These are phyloP conservation scores for Diarsia rubi DNA, from an alignment of 2,888 invertebrate genomes.

Conservation along the genomic window DNA sequence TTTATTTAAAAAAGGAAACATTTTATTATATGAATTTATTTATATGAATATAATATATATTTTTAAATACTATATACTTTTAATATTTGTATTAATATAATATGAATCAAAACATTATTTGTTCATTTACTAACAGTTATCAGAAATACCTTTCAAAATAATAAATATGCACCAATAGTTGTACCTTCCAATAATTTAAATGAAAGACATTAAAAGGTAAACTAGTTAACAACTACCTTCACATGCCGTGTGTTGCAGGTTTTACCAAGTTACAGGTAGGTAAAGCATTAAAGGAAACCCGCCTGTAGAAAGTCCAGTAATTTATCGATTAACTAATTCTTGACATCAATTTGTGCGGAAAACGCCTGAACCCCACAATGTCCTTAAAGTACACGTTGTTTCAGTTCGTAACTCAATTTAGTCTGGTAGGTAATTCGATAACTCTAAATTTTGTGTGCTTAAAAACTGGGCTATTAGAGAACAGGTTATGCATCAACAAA, in stretches of 20 bases:
- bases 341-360: slow-evolving; percentile 2
- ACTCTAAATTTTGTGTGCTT: background rate
- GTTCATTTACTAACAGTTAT: background rate
- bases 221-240: slow-evolving; percentile 23
- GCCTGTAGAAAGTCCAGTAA: background rate
- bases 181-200: background rate
- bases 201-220: background rate
- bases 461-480: background rate
- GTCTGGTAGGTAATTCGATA: background rate
- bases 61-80: too few species aligned
- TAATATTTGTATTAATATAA: too few species aligned
- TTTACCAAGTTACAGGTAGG: background rate
- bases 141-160: background rate
- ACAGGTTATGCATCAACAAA: background rate
- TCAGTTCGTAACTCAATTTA: background rate
- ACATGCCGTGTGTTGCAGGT: background rate
- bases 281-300: slow-evolving; percentile 6
- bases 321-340: background rate
- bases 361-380: background rate
- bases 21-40: too few species aligned
- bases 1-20: too few species aligned
- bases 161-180: background rate
- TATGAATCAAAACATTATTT: too few species aligned
- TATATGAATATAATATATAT: too few species aligned
- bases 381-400: background rate